Evolutionary conservation across 2,797 vertebrate genomes (phyloP).

Genomic region (Poliocrania exsul): DNA sequence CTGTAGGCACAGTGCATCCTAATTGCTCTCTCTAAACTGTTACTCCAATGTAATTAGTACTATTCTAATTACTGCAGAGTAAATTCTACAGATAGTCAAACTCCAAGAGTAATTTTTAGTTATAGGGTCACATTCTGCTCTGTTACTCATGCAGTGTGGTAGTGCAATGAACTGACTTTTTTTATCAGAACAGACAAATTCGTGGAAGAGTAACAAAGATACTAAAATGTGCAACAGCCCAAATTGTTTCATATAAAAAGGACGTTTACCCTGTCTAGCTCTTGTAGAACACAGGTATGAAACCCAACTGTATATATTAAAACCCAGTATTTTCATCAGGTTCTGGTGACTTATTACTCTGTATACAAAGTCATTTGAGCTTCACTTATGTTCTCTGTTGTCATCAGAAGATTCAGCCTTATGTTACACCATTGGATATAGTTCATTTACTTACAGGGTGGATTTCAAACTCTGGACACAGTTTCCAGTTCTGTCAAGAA

Average conservation of each 20-base stretch:
- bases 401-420: conserved; percentile 56
- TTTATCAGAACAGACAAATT: conserved; percentile 8
- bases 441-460: not conserved
- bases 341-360: conserved; percentile 44
- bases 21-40: conserved; percentile 65
- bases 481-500: conserved; percentile 24
- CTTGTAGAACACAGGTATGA: conserved; percentile 46
- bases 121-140: conserved; percentile 56
- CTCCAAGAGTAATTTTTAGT: conserved; percentile 68
- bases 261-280: conserved; percentile 40
- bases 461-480: conserved; percentile 26
- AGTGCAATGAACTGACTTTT: conserved; percentile 30
- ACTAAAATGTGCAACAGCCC: conserved; percentile 28
- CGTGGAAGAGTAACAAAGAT: conserved; percentile 23
- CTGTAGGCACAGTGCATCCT: conserved; percentile 60
- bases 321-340: conserved; percentile 41
- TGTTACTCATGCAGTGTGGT: conserved; percentile 40
- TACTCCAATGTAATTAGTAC: conserved; percentile 67
- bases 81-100: conserved; percentile 69
- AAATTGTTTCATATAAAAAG: conserved; percentile 31
- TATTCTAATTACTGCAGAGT: conserved; percentile 71
- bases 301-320: conserved; percentile 38
- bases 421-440: conserved; percentile 13
- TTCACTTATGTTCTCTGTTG: conserved; percentile 39
- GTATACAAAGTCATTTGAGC: conserved; percentile 42